Evolutionary conservation across 2,113 vertebrate genomes (phyloP).

Genomic region (Corythoichthys haematopterus): DNA sequence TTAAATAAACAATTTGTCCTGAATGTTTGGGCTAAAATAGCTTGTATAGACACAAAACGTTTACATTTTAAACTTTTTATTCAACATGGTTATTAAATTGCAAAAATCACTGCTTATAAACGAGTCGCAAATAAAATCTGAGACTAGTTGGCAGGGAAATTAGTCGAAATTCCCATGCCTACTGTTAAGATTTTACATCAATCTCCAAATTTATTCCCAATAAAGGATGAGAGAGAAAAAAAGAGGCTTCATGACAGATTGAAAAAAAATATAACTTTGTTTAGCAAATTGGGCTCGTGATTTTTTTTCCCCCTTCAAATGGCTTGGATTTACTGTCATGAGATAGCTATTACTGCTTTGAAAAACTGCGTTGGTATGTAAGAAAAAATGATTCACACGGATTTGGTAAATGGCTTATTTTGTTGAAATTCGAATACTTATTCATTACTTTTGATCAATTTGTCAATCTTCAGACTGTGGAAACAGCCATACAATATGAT

Average conservation of each 20-base stretch:
- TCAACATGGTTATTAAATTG: too few relatives aligned
- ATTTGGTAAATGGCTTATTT: neutral
- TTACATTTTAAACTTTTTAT: too few relatives aligned
- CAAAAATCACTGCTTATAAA: too few relatives aligned
- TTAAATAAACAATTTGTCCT: too few relatives aligned
- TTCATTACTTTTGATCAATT: neutral
- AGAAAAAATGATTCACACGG: conserved; percentile 6
- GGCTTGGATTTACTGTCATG: conserved; percentile 15
- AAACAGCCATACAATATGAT: neutral
- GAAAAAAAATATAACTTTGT: conserved; percentile 14
- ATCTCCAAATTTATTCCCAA: neutral
- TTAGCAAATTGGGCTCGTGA: conserved; percentile 17
- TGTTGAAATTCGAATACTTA: neutral
- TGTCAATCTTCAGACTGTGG: neutral
- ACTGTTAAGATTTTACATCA: too few relatives aligned
- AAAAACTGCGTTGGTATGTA: conserved; percentile 10
- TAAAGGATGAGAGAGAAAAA: conserved; percentile 41
- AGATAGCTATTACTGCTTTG: conserved; percentile 17
- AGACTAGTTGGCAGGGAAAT: too few relatives aligned
- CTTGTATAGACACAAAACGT: too few relatives aligned
- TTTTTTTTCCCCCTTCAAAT: neutral
- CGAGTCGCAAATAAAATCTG: too few relatives aligned
- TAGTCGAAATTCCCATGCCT: too few relatives aligned
- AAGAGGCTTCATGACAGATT: conserved; percentile 46
- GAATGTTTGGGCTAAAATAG: too few relatives aligned